These are phyloP conservation scores for Alauda arvensis DNA, from an alignment of 2,797 vertebrate genomes.

Conservation along the genomic window DNA sequence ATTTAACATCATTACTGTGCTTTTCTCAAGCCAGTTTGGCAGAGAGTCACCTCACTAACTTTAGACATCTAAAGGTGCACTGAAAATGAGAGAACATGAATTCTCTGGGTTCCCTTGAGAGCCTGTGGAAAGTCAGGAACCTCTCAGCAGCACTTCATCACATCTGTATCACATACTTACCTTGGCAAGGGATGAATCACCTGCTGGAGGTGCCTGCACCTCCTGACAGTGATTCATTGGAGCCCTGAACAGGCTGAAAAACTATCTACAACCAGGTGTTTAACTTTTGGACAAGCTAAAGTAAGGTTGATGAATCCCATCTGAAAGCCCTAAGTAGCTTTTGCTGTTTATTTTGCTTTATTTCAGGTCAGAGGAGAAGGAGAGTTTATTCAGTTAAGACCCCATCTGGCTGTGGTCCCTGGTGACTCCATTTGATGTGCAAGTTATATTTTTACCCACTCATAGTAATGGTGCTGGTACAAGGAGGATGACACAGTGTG, in stretches of 20 bases:
- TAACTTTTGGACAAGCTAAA: not conserved
- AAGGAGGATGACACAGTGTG: not conserved
- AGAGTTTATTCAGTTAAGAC: not conserved
- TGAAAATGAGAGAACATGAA: slow-evolving; percentile 15
- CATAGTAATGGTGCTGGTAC: not conserved
- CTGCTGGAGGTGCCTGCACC: not conserved
- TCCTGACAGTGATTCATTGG: slow-evolving; percentile 9
- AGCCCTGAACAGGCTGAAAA: slow-evolving; percentile 4
- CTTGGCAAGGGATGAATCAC: slow-evolving; percentile 36
- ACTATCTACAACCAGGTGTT: slow-evolving; percentile 25
- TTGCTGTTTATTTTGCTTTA: not conserved
- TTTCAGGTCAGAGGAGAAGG: not conserved
- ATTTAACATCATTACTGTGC: not conserved
- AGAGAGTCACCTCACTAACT: not conserved
- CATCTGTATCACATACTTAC: slow-evolving; percentile 1
- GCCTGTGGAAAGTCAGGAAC: not conserved
- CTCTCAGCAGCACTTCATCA: slow-evolving; percentile 33
- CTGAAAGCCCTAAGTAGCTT: not conserved
- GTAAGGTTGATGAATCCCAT: not conserved
- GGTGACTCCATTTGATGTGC: not conserved
- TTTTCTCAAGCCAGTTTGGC: slow-evolving; percentile 2
- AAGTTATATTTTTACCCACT: not conserved
- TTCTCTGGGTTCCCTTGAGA: not conserved
- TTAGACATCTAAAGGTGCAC: not conserved
- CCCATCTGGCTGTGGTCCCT: not conserved